Evolutionary conservation across 2,113 vertebrate genomes (phyloP), one percentile per base, ranked within the genome.

Genomic region (Geococcyx californianus): DNA sequence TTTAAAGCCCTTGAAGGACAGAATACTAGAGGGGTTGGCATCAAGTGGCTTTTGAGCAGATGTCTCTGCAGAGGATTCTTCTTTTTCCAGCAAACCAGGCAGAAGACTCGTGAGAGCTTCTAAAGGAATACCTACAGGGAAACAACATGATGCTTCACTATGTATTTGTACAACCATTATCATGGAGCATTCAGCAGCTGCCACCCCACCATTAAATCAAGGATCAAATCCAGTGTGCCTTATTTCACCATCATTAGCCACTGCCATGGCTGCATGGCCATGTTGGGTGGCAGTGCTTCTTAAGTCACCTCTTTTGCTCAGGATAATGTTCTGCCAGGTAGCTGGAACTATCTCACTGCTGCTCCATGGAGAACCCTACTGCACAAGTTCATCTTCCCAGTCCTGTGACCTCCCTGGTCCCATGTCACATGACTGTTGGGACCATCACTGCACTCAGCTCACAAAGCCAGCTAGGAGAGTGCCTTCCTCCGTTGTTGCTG

Each of bases 61-160:
- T 44, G 4, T 44, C 11, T 76, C 58, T 40, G 38, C 31, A 83
- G 49, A 52, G 26, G 15, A 16, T 21, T 70, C 42, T 82, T 88
- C 4, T 12, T 51, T 82, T 72, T 68, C 34, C 44, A 34, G 31
- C 36, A 83, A 68, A 59, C 11, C 26, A 54, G 21, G 40, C 58
- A 88, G 62, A 72, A 52, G 5, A 85, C 5, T 68, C 74, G 10
- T 6, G 13, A 79, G 66, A 90, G 4, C 9, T 75, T 59, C 62
- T 45, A 60, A 76, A 51, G 28, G 20, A 85, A 56, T 29, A 60
- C 20, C 26, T 73, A 20, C 0, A 11, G 77, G 19, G 24, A 47
- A 21, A 3, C 13, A 11, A n/a, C 21, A 40, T 58, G 4, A 0
- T 68, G 18, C 5, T 23, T 68, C 52, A 4, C 17, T 47, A 0